A percentile compares a stretch with the other conserved stretches of the same genome.
phyloP scores from a whole-genome alignment of 2,888 invertebrate species.

The Congeria kusceri region DNA sequence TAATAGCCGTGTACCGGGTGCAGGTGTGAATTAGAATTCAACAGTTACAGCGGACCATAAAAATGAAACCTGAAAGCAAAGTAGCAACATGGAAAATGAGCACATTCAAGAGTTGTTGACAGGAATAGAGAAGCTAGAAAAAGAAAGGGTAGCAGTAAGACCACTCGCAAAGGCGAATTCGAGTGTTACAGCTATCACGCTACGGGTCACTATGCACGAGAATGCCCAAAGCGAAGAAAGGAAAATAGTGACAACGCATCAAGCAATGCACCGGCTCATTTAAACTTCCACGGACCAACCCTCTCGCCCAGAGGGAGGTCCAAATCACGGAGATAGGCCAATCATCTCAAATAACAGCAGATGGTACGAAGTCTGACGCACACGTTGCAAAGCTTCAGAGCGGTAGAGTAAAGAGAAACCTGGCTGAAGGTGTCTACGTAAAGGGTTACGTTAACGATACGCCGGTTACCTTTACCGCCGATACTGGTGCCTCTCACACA shows the following conservation, averaged over 20 bases:
- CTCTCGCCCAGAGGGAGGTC: conserved; percentile 1
- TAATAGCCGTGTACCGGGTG: no score
- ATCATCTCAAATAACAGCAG: not conserved
- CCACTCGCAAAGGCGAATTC: not conserved
- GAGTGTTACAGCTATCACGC: not conserved
- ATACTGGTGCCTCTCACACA: conserved; percentile 27
- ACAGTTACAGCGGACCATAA: not conserved
- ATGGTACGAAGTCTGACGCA: not conserved
- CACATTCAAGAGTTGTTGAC: no score
- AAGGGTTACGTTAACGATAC: not conserved
- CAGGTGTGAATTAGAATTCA: no score
- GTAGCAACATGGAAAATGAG: not conserved
- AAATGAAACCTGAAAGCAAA: not conserved
- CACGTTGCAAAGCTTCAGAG: not conserved
- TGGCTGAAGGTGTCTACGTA: not conserved
- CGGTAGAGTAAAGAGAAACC: not conserved
- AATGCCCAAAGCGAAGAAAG: not conserved
- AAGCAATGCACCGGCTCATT: no score
- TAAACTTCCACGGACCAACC: conserved; percentile 8
- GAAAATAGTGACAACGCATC: no score
- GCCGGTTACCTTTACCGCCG: conserved; percentile 27
- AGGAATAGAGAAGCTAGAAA: no score
- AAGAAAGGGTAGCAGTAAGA: no score
- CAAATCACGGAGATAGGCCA: not conserved
- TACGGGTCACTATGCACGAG: not conserved